Base-by-base conservation (phyloP, 2,888 invertebrate genomes). In the Spodoptera littoralis region DNA sequence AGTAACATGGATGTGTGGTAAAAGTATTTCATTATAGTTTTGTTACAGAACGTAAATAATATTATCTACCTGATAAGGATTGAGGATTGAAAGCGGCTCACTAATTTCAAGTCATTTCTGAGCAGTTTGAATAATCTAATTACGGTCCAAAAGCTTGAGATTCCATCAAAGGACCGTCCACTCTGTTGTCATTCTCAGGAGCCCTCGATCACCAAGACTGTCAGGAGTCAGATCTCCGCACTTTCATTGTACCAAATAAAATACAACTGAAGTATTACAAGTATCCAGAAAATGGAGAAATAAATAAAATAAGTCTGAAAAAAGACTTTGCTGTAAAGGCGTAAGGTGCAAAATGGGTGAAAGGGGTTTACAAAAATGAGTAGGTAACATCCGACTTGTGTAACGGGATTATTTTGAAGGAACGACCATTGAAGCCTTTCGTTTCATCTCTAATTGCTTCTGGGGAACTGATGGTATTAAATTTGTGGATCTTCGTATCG, bases 371-470 rank as follows among this genome's bases (percentile, higher is more conserved):
- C 52, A 65, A 70, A 78, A 78, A 60, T 52, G 65, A 66, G 65
- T 76, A 65, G 54, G 61, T 78, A 74, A 53, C 61, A 66, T 61
- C 53, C 48, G 58, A 56, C 56, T 66, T 65, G 56, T 46, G 73
- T 80, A 80, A 78, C 80, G 76, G 81, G 66, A 75, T 80, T 74
- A 77, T 73, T 80, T 80, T 79, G 69, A 66, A 82, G 87, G 82
- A 83, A 78, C 76, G 76, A 62, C 81, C 57, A 79, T 80, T 77
- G 84, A 84, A 85, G 73, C 80, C 83, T 82, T 79, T 80, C 82
- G 81, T 86, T 79, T 76, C 81, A 76, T 86, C 82, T 85, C 83
- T 89, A 88, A 90, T 88, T 90, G 84, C 86, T 88, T 87, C 84
- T 76, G 77, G 81, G 88, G 84, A 87, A 82, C 69, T 76, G 80